Evolutionary conservation across 2,797 vertebrate species (phyloP), one percentile per base, ranked within the genome.

Genomic region (Chelmon rostratus): DNA sequence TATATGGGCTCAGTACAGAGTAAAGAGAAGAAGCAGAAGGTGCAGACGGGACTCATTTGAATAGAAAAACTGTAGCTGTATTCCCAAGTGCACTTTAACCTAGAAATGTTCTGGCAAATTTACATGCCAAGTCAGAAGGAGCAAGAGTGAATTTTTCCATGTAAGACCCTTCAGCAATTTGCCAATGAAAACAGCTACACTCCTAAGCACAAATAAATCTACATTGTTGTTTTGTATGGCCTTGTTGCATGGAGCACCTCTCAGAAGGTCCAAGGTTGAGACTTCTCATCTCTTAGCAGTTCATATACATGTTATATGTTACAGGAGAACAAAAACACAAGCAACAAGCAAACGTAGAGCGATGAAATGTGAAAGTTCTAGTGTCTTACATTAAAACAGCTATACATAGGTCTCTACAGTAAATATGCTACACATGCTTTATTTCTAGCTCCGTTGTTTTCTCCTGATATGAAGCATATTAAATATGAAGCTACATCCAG

Each of bases 1-100:
- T 90, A 79, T 77, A 83, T 10, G 5, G 25, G 11, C 69, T 50
- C 56, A 59, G n/a, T 10, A 42, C 12, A 35, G 53, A 54, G n/a
- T 31, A 62, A 21, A 73, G 40, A 21, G 18, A 61, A 35, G 53
- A 28, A 52, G 54, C 28, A 37, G 16, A 47, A 21, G 44, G 13
- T 67, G 16, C 42, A 59, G 23, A 65, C 46, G 54, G 23, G 33
- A 40, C 8, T 8, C 15, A 38, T 23, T 46, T 21, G 11, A 35
- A 64, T 58, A 53, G 38, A 47, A 33, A 50, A n/a, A 25, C n/a
- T 12, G 40, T 18, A 28, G 35, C 19, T 62, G 21, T 56, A 66
- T 65, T 79, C 59, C 64, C 53, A 56, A 19, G 8, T 33, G 47
- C 6, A 37, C 25, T 19, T n/a, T 54, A 67, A 63, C 49, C 38